Conservation (phyloP, 2,113 vertebrate species). For the Phycodurus eques region DNA sequence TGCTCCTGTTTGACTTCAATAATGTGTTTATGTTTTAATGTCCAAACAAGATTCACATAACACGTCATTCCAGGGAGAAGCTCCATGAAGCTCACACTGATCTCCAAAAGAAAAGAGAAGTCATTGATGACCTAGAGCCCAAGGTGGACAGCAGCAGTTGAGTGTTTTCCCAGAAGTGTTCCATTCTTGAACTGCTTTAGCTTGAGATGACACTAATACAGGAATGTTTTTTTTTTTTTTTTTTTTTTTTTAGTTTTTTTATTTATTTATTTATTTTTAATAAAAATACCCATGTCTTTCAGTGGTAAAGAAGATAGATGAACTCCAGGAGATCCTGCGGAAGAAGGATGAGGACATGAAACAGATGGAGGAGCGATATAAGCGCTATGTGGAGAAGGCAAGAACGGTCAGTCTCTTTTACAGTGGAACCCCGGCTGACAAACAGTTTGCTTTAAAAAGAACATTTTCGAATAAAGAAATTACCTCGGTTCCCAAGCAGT, state of each 20-base stretch:
- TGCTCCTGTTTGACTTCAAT: constrained; percentile 20
- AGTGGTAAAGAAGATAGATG: constrained; percentile 80
- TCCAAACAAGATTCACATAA: neutral
- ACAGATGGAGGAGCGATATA: constrained; percentile 87
- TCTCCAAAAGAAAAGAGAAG: constrained; percentile 85
- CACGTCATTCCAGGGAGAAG: constrained; percentile 76
- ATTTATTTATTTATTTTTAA: too few relatives aligned
- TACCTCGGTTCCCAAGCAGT: neutral
- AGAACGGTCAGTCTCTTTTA: constrained; percentile 67
- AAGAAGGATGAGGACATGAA: constrained; percentile 88
- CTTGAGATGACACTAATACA: too few relatives aligned
- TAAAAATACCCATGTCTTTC: constrained; percentile 19
- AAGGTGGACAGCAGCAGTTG: constrained; percentile 78
- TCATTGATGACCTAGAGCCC: constrained; percentile 85
- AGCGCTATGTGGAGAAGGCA: constrained; percentile 82
- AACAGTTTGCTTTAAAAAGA: neutral
- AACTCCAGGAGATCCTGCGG: constrained; percentile 81
- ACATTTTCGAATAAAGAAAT: neutral
- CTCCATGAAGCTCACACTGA: constrained; percentile 85
- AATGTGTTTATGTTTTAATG: neutral
- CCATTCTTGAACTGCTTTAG: neutral
- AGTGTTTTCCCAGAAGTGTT: neutral
- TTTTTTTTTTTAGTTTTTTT: too few relatives aligned
- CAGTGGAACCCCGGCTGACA: neutral
- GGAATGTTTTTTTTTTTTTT: neutral